Evolutionary conservation across 1,140 invertebrate genomes (phyloP).

Genomic region (Nebria ingens): DNA sequence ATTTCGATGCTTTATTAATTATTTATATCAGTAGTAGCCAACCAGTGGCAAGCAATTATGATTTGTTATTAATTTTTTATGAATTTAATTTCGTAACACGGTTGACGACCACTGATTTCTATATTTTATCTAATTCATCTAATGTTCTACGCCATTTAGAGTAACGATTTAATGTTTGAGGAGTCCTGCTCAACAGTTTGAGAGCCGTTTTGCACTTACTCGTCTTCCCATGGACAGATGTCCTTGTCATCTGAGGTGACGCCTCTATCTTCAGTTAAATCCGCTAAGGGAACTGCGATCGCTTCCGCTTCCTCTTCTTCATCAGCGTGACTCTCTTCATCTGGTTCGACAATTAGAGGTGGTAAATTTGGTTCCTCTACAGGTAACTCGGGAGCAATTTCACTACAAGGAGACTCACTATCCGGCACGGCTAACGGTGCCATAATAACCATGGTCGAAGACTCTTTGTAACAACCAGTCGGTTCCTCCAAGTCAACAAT

Average conservation of each 20-base stretch:
- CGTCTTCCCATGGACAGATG: conserved; percentile 81
- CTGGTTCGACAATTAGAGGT: conserved; percentile 1
- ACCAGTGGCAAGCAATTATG: too few species aligned
- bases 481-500: conserved; percentile 15
- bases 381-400: conserved; percentile 24
- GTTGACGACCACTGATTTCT: too few species aligned
- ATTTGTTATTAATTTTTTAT: too few species aligned
- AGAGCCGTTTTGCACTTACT: conserved; percentile 51
- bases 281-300: conserved; percentile 21
- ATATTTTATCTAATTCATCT: too few species aligned
- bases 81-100: too few species aligned
- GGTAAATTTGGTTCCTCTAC: conserved; percentile 17
- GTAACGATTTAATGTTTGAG: too few species aligned
- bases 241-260: conserved; percentile 41
- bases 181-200: not conserved
- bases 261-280: conserved; percentile 19
- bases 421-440: conserved; percentile 54
- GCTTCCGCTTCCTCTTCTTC: conserved; percentile 15
- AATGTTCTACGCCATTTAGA: too few species aligned
- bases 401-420: conserved; percentile 47
- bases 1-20: too few species aligned
- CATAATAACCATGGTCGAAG: conserved; percentile 19
- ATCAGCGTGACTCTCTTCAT: conserved; percentile 8
- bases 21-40: too few species aligned
- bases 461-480: conserved; percentile 37